Conservation (phyloP, 2,797 vertebrate species). For the Platalea minor region DNA sequence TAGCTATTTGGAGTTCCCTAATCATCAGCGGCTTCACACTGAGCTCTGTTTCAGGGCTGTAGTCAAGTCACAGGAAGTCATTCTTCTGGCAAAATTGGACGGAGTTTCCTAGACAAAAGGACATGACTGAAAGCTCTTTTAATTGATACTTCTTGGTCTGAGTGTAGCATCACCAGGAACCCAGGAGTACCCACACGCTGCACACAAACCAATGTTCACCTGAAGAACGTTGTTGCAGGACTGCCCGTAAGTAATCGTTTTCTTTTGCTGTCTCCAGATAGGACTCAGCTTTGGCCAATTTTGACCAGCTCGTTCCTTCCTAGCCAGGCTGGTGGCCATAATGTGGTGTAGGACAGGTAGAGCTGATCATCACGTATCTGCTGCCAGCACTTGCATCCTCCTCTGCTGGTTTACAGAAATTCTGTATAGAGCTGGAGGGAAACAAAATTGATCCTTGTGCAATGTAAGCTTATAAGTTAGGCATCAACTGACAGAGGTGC, state of each 20-base stretch:
- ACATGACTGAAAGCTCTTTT: not conserved
- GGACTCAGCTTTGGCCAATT: not conserved
- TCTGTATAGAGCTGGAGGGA: not conserved
- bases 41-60: not conserved
- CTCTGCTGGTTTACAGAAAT: not conserved
- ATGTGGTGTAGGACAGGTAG: not conserved
- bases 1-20: not conserved
- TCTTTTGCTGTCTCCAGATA: not conserved
- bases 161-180: not conserved
- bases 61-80: not conserved
- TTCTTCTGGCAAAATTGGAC: not conserved
- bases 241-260: not conserved
- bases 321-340: not conserved
- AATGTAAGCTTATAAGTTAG: not conserved
- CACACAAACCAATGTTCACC: not conserved
- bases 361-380: not conserved
- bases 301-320: not conserved
- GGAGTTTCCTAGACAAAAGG: not conserved
- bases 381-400: not conserved
- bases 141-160: fast-evolving
- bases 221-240: not conserved
- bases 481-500: not conserved
- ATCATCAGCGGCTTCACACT: not conserved
- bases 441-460: not conserved
- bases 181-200: not conserved